Evolutionary conservation across 2,888 invertebrate genomes (phyloP), one percentile per base, ranked within the genome.

Genomic region (Meandrusa payeni): DNA sequence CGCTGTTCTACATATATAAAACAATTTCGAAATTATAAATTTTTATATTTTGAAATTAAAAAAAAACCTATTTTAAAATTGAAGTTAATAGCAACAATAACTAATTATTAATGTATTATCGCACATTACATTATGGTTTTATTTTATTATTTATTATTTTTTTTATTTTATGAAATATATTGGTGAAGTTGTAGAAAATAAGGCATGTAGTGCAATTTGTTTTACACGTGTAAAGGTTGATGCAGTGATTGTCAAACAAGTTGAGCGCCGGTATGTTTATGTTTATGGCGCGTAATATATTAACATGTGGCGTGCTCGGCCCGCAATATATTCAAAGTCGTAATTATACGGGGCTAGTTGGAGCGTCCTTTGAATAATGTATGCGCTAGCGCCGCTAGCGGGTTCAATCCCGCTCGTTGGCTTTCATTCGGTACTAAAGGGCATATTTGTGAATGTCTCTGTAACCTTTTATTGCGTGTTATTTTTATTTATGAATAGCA

Each of bases 301-400:
- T 59, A 64, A 66, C 63, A 57, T 59, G 57, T 57, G 55, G 64
- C 64, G 59, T 61, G 54, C 55, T 47, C 38, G 46, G 53, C 52
- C 41, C 44, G 59, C 72, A 72, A 73, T 74, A 62, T 73, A 73
- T 72, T 73, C 70, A 55, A 63, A 63, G 59, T 63, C 58, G 69
- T 77, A 75, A 78, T 77, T 75, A 76, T 67, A 75, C 63, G 59
- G 62, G 58, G 54, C 65, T 65, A 57, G 62, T 57, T 59, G 57
- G 32, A 19, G 31, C 59, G 67, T 59, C 55, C 61, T 39, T 61
- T 77, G 75, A 70, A 77, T 76, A 66, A 77, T 75, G 69, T 60
- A 76, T 71, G 67, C 61, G 58, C 52, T 33, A 24, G 55, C 61
- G 56, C 47, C 47, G 38, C 41, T 9, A 19, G 44, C 38, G 42